Evolutionary conservation across 1,140 invertebrate species (phyloP).

Genomic region (Drosophila ananassae): DNA sequence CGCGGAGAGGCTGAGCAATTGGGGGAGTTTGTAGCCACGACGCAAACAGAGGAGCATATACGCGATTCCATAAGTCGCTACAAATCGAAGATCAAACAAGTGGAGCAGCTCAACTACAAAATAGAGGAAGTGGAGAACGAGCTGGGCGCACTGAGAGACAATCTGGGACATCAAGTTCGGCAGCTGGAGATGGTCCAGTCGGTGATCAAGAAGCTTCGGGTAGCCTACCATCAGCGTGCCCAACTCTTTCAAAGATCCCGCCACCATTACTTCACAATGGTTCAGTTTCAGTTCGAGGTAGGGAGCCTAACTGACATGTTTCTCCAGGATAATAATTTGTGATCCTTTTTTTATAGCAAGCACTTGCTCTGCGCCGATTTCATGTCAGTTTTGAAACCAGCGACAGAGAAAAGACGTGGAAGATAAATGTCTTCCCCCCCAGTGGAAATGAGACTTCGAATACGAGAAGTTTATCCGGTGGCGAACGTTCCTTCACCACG

Average conservation of each 20-base stretch:
- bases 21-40: conserved; percentile 58
- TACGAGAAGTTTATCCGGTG: conserved; percentile 93
- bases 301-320: too few species aligned
- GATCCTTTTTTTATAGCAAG: conserved; percentile 44
- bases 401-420: conserved; percentile 85
- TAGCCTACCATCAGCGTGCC: conserved; percentile 50
- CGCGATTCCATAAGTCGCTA: conserved; percentile 52
- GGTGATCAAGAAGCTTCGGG: conserved; percentile 51
- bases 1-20: conserved; percentile 37
- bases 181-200: conserved; percentile 14
- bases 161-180: conserved; percentile 9
- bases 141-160: conserved; percentile 16
- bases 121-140: conserved; percentile 40
- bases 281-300: conserved; percentile 61
- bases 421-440: conserved; percentile 86
- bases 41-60: conserved; percentile 47
- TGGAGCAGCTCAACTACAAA: conserved; percentile 46
- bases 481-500: conserved; percentile 97
- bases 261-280: conserved; percentile 63
- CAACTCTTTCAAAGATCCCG: conserved; percentile 55
- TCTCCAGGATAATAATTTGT: background rate
- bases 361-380: conserved; percentile 60
- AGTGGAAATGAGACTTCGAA: conserved; percentile 82
- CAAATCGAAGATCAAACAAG: conserved; percentile 63
- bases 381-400: conserved; percentile 88